Base-by-base conservation (phyloP, 2,113 vertebrate genomes). In the Tachysurus vachellii region DNA sequence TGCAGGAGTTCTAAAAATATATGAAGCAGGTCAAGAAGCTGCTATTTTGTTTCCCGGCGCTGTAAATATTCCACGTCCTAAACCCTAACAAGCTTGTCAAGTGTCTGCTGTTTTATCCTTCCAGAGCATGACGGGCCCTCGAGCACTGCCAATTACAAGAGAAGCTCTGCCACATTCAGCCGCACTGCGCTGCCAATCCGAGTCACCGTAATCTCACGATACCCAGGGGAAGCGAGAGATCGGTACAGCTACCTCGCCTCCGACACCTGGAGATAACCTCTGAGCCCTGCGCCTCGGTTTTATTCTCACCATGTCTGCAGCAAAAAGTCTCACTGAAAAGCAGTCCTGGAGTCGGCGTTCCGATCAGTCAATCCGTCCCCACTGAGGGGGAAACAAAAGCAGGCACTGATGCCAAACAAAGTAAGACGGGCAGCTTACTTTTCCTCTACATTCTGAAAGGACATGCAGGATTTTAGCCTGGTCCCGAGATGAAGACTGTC, bases 101-200 rank as follows among this genome's bases (percentile, higher is more conserved):
- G 54, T 44, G 84, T 26, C 57, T 68, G 71, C 53, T 14, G 70
- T 73, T 85, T 81, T 70, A 80, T 82, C 59, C 86, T 88, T 85
- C 84, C 82, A 59, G 83, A 85, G 87, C 70, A 53, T 77, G 88
- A 77, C 66, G 21, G 82, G 88, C 87, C 88, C 87, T 89, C 87
- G 87, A 88, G 83, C 86, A 66, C 84, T 89, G 89, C 91, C 89
- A 91, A 91, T 90, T 91, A 90, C 83, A 87, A 61, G 80, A 83
- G 83, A 90, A 75, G 83, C 88, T 59, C 53, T 84, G 83, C 62
- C 44, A 64, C 88, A 59, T 73, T 83, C 86, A 83, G 88, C 64
- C 31, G 59, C 87, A 71, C 83, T 81, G 87, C 54, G n/a, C 82
- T 59, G 86, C 71, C 86, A 28, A 26, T 84, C 87, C 59, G 59